Percentiles rank a stretch among this genome's conserved stretches.
phyloP scores from a whole-genome alignment of 2,113 vertebrate genomes.

The Pleuronectes platessa region DNA sequence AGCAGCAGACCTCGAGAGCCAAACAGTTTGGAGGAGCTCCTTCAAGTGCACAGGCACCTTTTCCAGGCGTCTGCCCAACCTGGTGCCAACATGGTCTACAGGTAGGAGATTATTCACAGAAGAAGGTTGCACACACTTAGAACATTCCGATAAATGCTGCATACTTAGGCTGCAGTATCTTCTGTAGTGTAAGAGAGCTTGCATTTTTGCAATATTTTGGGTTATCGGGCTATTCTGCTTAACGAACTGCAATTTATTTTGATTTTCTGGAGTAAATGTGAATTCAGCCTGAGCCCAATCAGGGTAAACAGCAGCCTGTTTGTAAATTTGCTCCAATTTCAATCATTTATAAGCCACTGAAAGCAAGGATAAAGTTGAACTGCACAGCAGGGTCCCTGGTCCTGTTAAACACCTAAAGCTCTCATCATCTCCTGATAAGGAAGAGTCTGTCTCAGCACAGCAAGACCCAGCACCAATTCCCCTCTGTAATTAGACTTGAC shows the following conservation, averaged over 20 bases:
- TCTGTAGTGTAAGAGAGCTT: too few species aligned
- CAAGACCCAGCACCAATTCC: slow-evolving; percentile 38
- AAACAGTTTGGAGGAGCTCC: slow-evolving; percentile 40
- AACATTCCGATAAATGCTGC: neutral
- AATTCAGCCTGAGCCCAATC: neutral
- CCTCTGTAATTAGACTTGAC: slow-evolving; percentile 32
- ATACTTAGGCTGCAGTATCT: neutral
- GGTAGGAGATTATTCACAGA: slow-evolving; percentile 55
- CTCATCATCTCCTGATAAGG: slow-evolving; percentile 49
- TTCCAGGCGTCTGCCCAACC: slow-evolving; percentile 37
- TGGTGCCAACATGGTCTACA: slow-evolving; percentile 71
- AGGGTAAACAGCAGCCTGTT: slow-evolving; percentile 19
- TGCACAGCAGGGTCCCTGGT: slow-evolving; percentile 31
- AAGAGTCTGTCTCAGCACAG: slow-evolving; percentile 28
- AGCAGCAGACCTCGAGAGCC: slow-evolving; percentile 46
- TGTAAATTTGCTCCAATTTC: neutral
- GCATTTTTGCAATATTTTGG: neutral
- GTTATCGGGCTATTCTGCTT: neutral
- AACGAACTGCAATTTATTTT: neutral
- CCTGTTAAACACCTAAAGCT: slow-evolving; percentile 41
- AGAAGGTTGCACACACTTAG: neutral
- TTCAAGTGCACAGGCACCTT: slow-evolving; percentile 41
- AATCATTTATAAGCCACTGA: slow-evolving; percentile 28
- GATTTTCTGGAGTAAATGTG: neutral
- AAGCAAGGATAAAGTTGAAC: slow-evolving; percentile 39